Percentiles rank a stretch among this genome's conserved stretches.
Conservation (phyloP, 2,888 invertebrate species). For the Callyntrura guangdongensis region DNA sequence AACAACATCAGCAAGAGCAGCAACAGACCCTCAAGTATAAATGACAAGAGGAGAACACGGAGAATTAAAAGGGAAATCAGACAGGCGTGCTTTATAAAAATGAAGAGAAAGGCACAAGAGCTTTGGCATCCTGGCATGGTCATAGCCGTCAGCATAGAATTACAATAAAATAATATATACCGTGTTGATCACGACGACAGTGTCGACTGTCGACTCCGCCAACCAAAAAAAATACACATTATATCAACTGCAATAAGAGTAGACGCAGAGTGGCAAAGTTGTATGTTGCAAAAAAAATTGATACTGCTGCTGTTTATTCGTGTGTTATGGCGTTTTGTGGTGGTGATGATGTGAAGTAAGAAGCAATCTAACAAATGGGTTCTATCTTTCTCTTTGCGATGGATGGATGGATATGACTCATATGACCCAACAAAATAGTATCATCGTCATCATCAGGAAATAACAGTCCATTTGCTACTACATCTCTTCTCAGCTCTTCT, state of each 20-base stretch:
- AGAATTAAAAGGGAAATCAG: slow-evolving; percentile 63
- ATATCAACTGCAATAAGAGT: slow-evolving; percentile 1
- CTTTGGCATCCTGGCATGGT: background rate
- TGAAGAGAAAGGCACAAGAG: slow-evolving; percentile 46
- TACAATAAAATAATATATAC: slow-evolving; percentile 40
- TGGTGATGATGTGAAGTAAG: background rate
- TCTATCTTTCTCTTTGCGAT: background rate
- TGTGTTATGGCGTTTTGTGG: too few relatives aligned
- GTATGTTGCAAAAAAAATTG: background rate
- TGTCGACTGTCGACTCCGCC: background rate
- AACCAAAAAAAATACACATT: background rate
- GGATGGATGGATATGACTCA: slow-evolving; percentile 66
- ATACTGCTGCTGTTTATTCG: background rate
- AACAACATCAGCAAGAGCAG: too few relatives aligned
- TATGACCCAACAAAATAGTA: slow-evolving; percentile 59
- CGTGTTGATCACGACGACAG: slow-evolving; percentile 19
- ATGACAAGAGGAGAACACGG: slow-evolving; percentile 40
- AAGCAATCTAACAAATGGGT: slow-evolving; percentile 55
- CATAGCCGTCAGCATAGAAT: slow-evolving; percentile 53
- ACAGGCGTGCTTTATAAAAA: slow-evolving; percentile 35
- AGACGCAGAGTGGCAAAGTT: background rate
- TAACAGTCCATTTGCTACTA: slow-evolving; percentile 70
- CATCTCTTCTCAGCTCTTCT: background rate
- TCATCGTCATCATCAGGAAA: slow-evolving; percentile 67
- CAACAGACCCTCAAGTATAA: background rate